Conservation (phyloP, 1,140 invertebrate species). For the Cydia strobilella region DNA sequence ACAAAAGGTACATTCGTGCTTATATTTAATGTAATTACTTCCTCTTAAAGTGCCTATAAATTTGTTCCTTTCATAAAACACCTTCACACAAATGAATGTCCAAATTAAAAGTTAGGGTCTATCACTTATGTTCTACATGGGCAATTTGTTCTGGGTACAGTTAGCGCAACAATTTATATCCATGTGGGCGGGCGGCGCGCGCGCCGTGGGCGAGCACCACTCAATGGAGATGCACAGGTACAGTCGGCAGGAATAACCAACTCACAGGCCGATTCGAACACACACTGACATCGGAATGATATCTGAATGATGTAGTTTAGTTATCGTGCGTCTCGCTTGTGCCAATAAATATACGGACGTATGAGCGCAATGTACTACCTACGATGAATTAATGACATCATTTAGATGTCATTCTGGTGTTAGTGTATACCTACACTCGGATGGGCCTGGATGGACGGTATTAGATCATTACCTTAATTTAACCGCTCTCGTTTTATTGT, state of each 20-base stretch:
- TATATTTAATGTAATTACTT: not conserved
- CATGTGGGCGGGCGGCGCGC: conserved; percentile 60
- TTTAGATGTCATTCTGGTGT: too few relatives aligned
- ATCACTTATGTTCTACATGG: conserved; percentile 52
- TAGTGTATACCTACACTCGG: too few relatives aligned
- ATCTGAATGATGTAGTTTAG: too few relatives aligned
- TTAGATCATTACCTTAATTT: not conserved
- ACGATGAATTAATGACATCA: too few relatives aligned
- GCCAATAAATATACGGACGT: too few relatives aligned
- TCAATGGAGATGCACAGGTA: conserved; percentile 60
- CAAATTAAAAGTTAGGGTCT: conserved; percentile 53
- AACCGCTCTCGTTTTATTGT: conserved; percentile 10
- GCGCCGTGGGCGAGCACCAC: conserved; percentile 63
- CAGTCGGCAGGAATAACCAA: not conserved
- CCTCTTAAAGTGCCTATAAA: not conserved
- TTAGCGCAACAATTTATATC: conserved; percentile 70
- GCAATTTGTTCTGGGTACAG: conserved; percentile 69
- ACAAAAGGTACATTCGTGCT: not conserved
- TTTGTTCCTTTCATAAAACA: conserved; percentile 21
- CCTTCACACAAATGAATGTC: conserved; percentile 26
- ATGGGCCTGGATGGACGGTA: too few relatives aligned
- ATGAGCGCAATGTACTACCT: too few relatives aligned
- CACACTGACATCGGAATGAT: too few relatives aligned
- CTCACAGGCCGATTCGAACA: too few relatives aligned
- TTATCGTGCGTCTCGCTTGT: too few relatives aligned